A percentile compares a stretch with the other conserved stretches of the same genome.
Conservation (phyloP, 2,888 invertebrate genomes). For the Sicus ferrugineus region DNA sequence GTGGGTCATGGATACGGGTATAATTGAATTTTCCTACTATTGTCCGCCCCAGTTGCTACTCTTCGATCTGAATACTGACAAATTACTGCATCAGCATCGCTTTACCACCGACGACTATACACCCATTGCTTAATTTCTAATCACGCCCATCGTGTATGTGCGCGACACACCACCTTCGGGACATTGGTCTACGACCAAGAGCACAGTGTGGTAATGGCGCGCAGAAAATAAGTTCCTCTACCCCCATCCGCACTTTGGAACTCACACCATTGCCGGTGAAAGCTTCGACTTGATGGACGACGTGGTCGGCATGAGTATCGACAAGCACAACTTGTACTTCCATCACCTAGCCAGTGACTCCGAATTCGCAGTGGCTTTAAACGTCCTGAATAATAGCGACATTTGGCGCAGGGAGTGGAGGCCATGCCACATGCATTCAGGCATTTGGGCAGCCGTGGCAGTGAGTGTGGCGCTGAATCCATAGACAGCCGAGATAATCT, state of each 20-base stretch:
- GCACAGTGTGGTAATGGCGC: constrained; percentile 68
- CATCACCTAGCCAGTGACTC: constrained; percentile 72
- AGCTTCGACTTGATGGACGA: constrained; percentile 75
- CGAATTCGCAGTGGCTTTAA: constrained; percentile 70
- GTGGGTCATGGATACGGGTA: constrained; percentile 73
- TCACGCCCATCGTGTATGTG: constrained; percentile 67
- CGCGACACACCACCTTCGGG: constrained; percentile 70
- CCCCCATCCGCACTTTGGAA: constrained; percentile 70
- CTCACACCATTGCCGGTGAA: constrained; percentile 68
- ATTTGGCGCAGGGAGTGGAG: constrained; percentile 62
- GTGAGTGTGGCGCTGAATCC: constrained; percentile 77
- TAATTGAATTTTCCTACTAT: constrained; percentile 67
- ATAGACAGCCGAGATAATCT: constrained; percentile 64
- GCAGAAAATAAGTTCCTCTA: constrained; percentile 68
- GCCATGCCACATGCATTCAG: constrained; percentile 66
- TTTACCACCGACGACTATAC: constrained; percentile 51
- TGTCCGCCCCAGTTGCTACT: constrained; percentile 79
- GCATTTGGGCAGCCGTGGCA: constrained; percentile 68
- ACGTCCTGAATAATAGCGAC: constrained; percentile 67
- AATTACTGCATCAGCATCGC: constrained; percentile 62
- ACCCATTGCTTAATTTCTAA: constrained; percentile 53
- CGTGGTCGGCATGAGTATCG: constrained; percentile 69
- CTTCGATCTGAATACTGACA: constrained; percentile 74
- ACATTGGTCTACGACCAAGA: constrained; percentile 70
- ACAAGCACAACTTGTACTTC: constrained; percentile 67